Conservation (phyloP, 2,113 vertebrate genomes). For the Serilophus lunatus region DNA sequence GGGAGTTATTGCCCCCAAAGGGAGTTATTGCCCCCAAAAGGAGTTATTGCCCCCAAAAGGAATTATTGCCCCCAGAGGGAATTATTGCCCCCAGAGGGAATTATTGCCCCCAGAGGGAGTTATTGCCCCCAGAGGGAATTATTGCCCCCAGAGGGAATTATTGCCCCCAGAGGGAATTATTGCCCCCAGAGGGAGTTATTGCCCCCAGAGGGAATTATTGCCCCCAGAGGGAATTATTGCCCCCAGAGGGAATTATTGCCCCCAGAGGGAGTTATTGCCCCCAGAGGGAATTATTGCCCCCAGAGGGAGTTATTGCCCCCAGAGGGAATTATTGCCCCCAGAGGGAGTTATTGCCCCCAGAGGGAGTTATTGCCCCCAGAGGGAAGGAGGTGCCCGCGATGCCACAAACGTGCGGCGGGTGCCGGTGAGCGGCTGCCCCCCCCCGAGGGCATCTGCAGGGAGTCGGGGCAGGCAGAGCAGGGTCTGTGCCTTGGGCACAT, state of each 20-base stretch:
- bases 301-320: neutral
- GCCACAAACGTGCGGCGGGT: neutral
- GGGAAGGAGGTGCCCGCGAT: accelerated
- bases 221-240: neutral
- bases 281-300: neutral
- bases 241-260: neutral
- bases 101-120: neutral
- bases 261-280: neutral
- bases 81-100: neutral
- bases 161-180: neutral
- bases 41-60: neutral
- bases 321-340: neutral
- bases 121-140: neutral
- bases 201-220: neutral
- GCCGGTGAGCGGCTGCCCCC: accelerated
- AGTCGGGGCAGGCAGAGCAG: too few species aligned
- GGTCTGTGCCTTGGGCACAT: too few species aligned
- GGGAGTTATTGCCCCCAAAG: neutral
- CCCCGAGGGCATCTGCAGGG: too few species aligned
- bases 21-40: neutral
- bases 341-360: too few species aligned
- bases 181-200: neutral
- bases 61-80: neutral
- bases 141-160: neutral
- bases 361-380: neutral